Conservation (phyloP, 2,797 vertebrate species). For the Myotis pilosus region DNA sequence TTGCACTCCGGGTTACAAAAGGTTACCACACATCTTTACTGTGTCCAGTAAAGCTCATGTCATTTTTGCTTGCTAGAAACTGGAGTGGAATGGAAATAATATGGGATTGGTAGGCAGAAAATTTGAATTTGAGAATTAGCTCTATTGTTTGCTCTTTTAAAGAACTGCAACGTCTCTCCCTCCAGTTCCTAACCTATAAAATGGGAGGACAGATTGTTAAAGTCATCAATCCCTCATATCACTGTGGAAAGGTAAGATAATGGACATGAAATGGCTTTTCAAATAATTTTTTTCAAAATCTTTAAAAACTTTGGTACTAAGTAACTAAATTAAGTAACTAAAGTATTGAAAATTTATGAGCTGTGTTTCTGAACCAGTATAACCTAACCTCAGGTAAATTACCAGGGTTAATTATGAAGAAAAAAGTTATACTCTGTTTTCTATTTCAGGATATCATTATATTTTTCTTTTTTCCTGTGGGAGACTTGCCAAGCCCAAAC, state of each 20-base stretch:
- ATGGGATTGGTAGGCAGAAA: background rate
- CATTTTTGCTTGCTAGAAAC: background rate
- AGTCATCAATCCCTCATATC: background rate
- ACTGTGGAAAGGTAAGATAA: background rate
- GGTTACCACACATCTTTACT: background rate
- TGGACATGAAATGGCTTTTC: background rate
- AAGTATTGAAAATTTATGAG: background rate
- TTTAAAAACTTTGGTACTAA: conserved; percentile 8
- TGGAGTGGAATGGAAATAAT: background rate
- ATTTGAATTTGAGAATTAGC: background rate
- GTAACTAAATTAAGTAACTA: background rate
- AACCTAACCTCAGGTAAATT: conserved; percentile 39
- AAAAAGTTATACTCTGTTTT: conserved; percentile 50
- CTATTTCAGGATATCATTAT: conserved; percentile 54
- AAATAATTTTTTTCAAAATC: conserved; percentile 24
- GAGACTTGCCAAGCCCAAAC: conserved; percentile 63
- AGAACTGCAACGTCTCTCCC: background rate
- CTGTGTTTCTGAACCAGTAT: conserved; percentile 9
- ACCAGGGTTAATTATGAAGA: conserved; percentile 30
- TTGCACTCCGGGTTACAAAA: background rate
- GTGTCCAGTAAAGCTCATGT: background rate
- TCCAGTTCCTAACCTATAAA: background rate
- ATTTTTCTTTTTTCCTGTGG: conserved; percentile 35
- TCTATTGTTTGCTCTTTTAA: background rate
- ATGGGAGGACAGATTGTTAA: background rate